Evolutionary conservation across 2,888 invertebrate genomes (phyloP), one percentile per base, ranked within the genome.

Genomic region (Drosophila trichaetosa): DNA sequence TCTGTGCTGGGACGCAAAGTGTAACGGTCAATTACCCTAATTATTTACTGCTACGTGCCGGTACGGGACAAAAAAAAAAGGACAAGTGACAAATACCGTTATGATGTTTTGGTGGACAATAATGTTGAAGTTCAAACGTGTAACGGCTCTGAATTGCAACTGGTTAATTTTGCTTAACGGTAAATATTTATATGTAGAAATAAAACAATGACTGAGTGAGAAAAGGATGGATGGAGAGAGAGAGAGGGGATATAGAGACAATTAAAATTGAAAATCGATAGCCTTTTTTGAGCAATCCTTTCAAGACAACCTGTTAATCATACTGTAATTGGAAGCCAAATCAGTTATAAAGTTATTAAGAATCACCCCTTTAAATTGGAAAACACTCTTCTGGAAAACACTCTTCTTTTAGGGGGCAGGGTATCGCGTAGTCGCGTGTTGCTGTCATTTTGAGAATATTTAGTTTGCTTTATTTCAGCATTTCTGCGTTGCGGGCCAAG

Each of bases 401-500:
- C n/a, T n/a, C n/a, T n/a, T 46, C 2, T 27, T 21, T 13, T 4
- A 7, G n/a, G 1, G 0, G 13, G 1, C 13, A 74, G 78, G 54
- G 78, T 71, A 78, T 24, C 31, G 29, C 1, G 1, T 11, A 61
- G 67, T 67, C 75, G 33, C 75, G 33, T 13, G 56, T 48, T n/a
- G 27, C 4, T 18, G 52, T 5, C 21, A 2, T 13, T 34, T 46
- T 57, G 18, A 49, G 33, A 21, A 54, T n/a, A 36, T 42, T 27
- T 33, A 36, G 24, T 68, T 63, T 59, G 59, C 38, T 73, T 49
- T 53, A 49, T 59, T 65, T 67, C 56, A 69, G 52, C 60, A 64
- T 64, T 75, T 75, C 64, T 71, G 72, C 68, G 72, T 58, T 66
- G 79, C 63, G 69, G 72, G 40, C 68, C 60, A 63, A 58, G 79